phyloP scores from a whole-genome alignment of 2,113 vertebrate species.

The Ceuthmochares aereus region DNA sequence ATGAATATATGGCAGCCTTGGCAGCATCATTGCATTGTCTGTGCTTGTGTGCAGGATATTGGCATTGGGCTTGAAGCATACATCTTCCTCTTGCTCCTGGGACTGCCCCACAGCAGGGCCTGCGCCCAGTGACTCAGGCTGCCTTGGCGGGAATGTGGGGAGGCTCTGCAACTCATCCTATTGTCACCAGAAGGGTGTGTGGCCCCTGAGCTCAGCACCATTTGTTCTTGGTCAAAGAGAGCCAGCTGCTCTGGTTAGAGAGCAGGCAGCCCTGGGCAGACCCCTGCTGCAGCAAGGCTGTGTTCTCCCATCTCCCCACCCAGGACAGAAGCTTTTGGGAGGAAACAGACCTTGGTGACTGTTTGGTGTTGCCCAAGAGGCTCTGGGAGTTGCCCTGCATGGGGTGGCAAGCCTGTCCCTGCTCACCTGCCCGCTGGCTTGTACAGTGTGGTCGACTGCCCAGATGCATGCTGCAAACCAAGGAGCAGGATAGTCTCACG shows the following conservation, averaged over 20 bases:
- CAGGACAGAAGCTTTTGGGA: not conserved
- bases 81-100: not conserved
- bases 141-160: not conserved
- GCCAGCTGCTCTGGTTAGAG: not conserved
- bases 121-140: not conserved
- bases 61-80: not conserved
- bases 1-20: not conserved
- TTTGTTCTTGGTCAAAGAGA: not conserved
- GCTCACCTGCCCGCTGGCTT: not conserved
- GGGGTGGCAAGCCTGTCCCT: not conserved
- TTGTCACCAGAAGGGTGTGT: not conserved
- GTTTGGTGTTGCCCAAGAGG: not conserved
- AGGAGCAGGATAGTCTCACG: not conserved
- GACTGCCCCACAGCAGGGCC: not conserved
- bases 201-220: not conserved
- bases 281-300: not conserved
- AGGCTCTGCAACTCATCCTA: not conserved
- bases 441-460: fast-evolving
- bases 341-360: not conserved
- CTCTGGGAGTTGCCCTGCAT: not conserved
- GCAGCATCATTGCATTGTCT: not conserved
- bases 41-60: not conserved
- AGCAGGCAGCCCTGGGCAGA: not conserved
- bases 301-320: not conserved
- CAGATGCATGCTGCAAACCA: not conserved